Evolutionary conservation across 64 coral and sea anemone genomes (phyloP).

Genomic region (Pocillopora verrucosa): DNA sequence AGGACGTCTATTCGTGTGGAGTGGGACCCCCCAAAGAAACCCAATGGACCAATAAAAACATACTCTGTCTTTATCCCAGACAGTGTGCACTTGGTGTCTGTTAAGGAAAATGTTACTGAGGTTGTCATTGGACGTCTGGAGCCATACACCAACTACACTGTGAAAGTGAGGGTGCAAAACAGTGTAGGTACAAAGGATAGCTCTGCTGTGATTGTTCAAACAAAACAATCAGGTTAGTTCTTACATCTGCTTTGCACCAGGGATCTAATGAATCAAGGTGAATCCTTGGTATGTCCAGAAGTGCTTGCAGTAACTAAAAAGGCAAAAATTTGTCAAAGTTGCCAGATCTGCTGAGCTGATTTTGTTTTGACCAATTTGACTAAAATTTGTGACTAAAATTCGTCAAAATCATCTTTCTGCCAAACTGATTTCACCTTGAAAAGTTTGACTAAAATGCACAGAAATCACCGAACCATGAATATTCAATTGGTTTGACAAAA

Average conservation of each 20-base stretch:
- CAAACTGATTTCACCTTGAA: no score
- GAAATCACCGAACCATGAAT: no score
- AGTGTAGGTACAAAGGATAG: background rate
- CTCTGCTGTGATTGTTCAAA: background rate
- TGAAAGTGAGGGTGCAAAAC: conserved; percentile 30
- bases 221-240: conserved; percentile 34
- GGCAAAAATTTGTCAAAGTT: no score
- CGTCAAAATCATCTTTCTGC: no score
- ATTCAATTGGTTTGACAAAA: no score
- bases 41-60: conserved; percentile 1
- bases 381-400: no score
- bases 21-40: conserved; percentile 29
- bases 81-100: background rate
- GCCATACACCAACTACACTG: conserved; percentile 54
- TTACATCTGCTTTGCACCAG: background rate
- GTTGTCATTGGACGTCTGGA: conserved; percentile 31
- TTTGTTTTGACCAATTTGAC: no score
- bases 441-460: no score
- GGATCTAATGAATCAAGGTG: no score
- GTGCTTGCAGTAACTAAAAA: no score
- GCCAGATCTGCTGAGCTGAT: no score
- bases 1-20: conserved; percentile 32
- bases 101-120: conserved; percentile 33
- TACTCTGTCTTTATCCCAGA: conserved; percentile 27
- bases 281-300: no score